Evolutionary conservation across 2,797 vertebrate genomes (phyloP).

Genomic region (Myoxocephalus aenaeus): DNA sequence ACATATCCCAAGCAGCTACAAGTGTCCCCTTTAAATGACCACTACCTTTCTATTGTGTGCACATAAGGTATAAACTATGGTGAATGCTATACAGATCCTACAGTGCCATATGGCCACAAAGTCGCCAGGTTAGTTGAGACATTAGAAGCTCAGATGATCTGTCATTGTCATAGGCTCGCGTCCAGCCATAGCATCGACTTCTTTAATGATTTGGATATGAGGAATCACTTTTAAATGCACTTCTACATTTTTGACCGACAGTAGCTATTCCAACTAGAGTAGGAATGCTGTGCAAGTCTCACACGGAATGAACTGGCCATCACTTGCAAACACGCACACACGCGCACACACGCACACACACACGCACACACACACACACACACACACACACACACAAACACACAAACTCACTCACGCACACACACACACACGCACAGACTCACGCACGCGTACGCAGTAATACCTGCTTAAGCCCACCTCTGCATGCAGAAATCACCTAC

Average conservation of each 20-base stretch:
- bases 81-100: conserved; percentile 78
- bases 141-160: conserved; percentile 75
- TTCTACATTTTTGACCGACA: conserved; percentile 79
- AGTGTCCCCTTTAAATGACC: conserved; percentile 80
- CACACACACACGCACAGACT: conserved; percentile 20
- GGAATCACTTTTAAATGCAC: conserved; percentile 78
- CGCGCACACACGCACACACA: conserved; percentile 29
- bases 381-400: conserved; percentile 28
- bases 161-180: conserved; percentile 73
- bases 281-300: conserved; percentile 79
- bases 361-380: conserved; percentile 36
- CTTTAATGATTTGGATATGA: conserved; percentile 73
- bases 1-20: conserved; percentile 83
- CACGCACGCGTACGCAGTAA: conserved; percentile 51
- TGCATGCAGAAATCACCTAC: conserved; percentile 65
- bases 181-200: conserved; percentile 65
- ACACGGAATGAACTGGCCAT: conserved; percentile 79
- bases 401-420: conserved; percentile 38
- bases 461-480: conserved; percentile 60
- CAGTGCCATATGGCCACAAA: conserved; percentile 71
- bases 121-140: conserved; percentile 70
- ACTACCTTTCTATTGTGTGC: conserved; percentile 80
- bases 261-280: conserved; percentile 71
- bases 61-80: conserved; percentile 82
- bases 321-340: conserved; percentile 50